phyloP scores from a whole-genome alignment of 2,888 invertebrate species.

The Leptopilina myrica region DNA sequence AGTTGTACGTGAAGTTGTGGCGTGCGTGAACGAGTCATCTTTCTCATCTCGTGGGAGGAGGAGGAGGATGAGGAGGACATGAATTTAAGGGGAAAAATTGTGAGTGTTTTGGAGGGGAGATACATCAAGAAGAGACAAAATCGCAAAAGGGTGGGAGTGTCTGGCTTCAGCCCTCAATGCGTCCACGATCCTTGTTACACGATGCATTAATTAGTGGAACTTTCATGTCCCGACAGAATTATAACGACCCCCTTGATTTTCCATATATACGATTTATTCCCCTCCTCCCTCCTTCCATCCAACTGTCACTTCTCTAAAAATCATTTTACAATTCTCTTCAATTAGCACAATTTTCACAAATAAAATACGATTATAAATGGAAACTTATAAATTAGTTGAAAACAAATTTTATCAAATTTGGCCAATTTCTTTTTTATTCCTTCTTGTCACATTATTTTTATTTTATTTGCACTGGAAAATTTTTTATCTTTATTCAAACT shows the following conservation, averaged over 20 bases:
- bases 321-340: background rate
- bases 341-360: background rate
- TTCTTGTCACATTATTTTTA: no score
- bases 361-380: background rate
- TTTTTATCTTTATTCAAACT: no score
- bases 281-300: no score
- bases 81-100: constrained; percentile 46
- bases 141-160: constrained; percentile 61
- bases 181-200: constrained; percentile 68
- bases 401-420: no score
- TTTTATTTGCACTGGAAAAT: no score
- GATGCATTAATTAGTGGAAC: constrained; percentile 66
- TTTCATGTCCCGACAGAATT: constrained; percentile 41
- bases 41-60: constrained; percentile 62
- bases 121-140: constrained; percentile 42
- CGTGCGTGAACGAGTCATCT: constrained; percentile 53
- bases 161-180: constrained; percentile 61
- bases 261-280: constrained; percentile 3
- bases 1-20: constrained; percentile 42
- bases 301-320: no score
- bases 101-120: constrained; percentile 40
- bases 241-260: constrained; percentile 33
- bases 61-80: constrained; percentile 55
- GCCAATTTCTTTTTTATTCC: no score
- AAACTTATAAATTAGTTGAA: no score